Conservation (phyloP, 1,140 invertebrate genomes). For the Trissolcus basalis region DNA sequence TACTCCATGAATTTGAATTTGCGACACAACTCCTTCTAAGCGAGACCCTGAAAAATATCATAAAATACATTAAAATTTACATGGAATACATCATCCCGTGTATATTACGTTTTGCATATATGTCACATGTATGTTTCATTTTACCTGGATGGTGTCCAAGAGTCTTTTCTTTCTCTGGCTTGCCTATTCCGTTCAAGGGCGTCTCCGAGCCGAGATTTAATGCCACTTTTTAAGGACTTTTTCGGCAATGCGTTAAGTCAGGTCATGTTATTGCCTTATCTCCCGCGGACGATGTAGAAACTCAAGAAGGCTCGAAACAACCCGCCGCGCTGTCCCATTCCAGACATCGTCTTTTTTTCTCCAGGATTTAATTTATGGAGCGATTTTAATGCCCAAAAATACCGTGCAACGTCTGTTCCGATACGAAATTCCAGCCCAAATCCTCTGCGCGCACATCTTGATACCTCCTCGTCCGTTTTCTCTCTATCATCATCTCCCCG, state of each 20-base stretch:
- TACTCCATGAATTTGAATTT: conserved; percentile 14
- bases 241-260: conserved; percentile 68
- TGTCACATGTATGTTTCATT: too few species aligned
- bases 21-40: too few species aligned
- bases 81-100: too few species aligned
- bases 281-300: conserved; percentile 62
- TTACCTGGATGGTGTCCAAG: too few species aligned
- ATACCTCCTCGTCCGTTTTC: conserved; percentile 43
- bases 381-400: conserved; percentile 73
- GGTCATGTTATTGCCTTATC: conserved; percentile 72
- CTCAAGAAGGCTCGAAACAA: conserved; percentile 64
- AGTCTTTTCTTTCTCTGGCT: too few species aligned
- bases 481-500: conserved; percentile 14
- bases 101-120: too few species aligned
- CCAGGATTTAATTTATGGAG: conserved; percentile 70
- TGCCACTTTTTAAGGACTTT: conserved; percentile 59
- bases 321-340: conserved; percentile 63
- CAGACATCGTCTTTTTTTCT: conserved; percentile 63
- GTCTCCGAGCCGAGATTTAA: conserved; percentile 53
- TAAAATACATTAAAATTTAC: too few species aligned
- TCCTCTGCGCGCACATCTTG: conserved; percentile 40
- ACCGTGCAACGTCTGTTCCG: conserved; percentile 63
- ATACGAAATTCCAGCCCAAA: conserved; percentile 64
- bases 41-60: too few species aligned
- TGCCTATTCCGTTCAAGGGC: conserved; percentile 45